Conservation (phyloP, 2,113 vertebrate species). For the Alosa alosa region DNA sequence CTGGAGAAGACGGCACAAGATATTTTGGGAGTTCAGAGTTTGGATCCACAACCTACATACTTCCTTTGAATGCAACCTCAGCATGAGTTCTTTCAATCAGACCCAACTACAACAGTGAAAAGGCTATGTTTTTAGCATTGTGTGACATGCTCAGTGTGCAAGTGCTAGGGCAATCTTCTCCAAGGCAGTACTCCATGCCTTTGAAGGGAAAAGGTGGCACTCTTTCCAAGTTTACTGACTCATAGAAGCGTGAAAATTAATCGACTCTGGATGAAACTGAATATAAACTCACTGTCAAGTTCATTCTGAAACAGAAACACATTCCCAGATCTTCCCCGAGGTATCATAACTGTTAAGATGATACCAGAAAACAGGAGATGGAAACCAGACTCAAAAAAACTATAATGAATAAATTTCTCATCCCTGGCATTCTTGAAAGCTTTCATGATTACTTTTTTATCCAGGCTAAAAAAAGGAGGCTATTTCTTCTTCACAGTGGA, state of each 20-base stretch:
- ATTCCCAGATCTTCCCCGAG: background rate
- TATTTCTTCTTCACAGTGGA: background rate
- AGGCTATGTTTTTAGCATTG: background rate
- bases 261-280: background rate
- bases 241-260: background rate
- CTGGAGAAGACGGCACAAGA: background rate
- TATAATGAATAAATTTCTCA: background rate
- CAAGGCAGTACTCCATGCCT: background rate
- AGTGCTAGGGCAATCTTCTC: conserved; percentile 17
- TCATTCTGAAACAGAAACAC: background rate
- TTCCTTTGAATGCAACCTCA: background rate
- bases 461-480: background rate
- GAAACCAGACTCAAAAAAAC: background rate
- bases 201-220: background rate
- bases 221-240: conserved; percentile 1
- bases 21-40: background rate
- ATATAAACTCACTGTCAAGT: background rate
- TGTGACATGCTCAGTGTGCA: conserved; percentile 6
- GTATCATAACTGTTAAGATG: background rate
- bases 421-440: background rate
- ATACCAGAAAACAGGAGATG: background rate
- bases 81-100: background rate
- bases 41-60: background rate
- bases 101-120: conserved; percentile 10
- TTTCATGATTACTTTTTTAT: background rate